A percentile compares a stretch with the other conserved stretches of the same genome.
These are phyloP conservation scores for Piprites chloris DNA, from an alignment of 2,113 vertebrate genomes.

Conservation along the genomic window DNA sequence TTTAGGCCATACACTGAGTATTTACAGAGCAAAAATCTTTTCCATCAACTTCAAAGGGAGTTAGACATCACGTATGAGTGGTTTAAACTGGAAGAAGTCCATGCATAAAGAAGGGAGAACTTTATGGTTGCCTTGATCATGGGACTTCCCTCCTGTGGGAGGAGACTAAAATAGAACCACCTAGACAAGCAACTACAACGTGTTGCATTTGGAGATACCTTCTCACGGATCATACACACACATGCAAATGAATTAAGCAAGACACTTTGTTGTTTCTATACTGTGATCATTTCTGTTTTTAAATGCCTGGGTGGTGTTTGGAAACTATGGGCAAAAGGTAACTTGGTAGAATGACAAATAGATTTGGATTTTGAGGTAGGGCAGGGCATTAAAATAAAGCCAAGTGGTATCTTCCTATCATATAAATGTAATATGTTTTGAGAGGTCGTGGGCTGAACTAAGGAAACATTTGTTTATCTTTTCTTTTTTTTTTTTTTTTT, in stretches of 20 bases:
- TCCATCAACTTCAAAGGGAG: constrained; percentile 18
- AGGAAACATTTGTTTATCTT: not conserved
- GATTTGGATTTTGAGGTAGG: constrained; percentile 23
- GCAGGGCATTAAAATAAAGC: constrained; percentile 12
- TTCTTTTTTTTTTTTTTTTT: not conserved
- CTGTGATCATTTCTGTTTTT: not conserved
- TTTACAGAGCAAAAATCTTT: not conserved
- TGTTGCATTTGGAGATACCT: not conserved
- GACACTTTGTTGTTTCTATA: constrained; percentile 1
- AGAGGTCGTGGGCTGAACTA: not conserved
- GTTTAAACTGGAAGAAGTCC: constrained; percentile 22
- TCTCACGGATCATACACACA: not conserved
- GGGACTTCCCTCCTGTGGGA: not conserved
- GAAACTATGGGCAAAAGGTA: constrained; percentile 20
- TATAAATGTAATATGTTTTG: not conserved
- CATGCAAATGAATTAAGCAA: constrained; percentile 8
- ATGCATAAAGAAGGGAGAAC: constrained; percentile 4
- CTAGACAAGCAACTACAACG: not conserved
- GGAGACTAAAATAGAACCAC: constrained; percentile 35
- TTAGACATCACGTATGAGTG: not conserved
- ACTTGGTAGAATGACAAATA: not conserved
- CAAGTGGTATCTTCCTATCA: not conserved
- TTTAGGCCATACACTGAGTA: not conserved
- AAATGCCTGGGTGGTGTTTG: constrained; percentile 6
- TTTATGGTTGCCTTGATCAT: not conserved